phyloP scores from a whole-genome alignment of 2,113 vertebrate genomes.

The Genyomyrus donnyi region DNA sequence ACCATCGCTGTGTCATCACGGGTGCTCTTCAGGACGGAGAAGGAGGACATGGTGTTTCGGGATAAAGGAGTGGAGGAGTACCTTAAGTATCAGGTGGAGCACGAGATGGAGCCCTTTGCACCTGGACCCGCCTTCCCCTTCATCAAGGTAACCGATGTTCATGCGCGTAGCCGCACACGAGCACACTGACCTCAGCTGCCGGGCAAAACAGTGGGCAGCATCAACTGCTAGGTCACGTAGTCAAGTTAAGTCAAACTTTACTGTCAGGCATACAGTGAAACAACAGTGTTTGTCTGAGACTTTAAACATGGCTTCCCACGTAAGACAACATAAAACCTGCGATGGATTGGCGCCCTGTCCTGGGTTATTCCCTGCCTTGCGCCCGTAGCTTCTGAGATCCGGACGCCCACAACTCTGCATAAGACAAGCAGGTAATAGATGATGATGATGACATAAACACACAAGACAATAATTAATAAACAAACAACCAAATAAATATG shows the following conservation, averaged over 20 bases:
- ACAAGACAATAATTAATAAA: neutral
- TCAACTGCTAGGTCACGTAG: neutral
- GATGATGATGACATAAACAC: neutral
- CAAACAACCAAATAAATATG: neutral
- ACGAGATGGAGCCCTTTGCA: slow-evolving; percentile 85
- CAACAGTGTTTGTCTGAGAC: neutral
- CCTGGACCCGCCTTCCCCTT: slow-evolving; percentile 90
- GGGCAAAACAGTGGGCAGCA: neutral
- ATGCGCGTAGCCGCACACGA: neutral
- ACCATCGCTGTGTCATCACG: slow-evolving; percentile 88
- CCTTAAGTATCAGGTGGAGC: slow-evolving; percentile 83
- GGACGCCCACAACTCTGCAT: neutral
- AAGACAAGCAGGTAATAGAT: neutral
- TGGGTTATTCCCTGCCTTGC: neutral
- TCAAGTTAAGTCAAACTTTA: neutral
- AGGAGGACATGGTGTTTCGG: slow-evolving; percentile 79
- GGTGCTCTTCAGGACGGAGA: slow-evolving; percentile 90
- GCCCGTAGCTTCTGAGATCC: neutral
- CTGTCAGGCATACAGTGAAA: neutral
- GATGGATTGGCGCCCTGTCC: neutral
- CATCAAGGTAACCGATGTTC: slow-evolving; percentile 68
- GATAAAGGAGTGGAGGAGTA: slow-evolving; percentile 89
- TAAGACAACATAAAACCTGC: neutral
- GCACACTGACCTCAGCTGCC: neutral
- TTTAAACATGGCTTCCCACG: neutral